Evolutionary conservation across 2,888 invertebrate genomes (phyloP).

Genomic region (Cyclophora albipunctata): DNA sequence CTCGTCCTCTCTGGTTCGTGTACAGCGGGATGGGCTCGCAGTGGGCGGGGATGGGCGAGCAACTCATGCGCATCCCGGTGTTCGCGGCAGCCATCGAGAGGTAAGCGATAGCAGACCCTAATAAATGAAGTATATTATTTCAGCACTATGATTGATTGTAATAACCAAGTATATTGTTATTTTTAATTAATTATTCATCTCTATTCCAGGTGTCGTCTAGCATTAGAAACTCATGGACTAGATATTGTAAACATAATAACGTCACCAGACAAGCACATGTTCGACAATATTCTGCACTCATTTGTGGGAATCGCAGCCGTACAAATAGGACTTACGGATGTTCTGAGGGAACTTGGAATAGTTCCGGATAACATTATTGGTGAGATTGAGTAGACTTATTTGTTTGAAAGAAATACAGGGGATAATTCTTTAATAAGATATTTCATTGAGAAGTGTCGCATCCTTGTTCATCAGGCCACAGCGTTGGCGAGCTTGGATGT

Average conservation of each 20-base stretch:
- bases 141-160: too few relatives aligned
- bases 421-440: too few relatives aligned
- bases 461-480: constrained; percentile 27
- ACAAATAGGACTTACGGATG: constrained; percentile 59
- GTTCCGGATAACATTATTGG: constrained; percentile 47
- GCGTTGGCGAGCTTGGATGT: constrained; percentile 91
- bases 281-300: constrained; percentile 77
- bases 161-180: too few relatives aligned
- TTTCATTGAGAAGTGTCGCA: too few relatives aligned
- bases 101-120: constrained; percentile 21
- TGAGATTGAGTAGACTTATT: constrained; percentile 31
- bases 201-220: constrained; percentile 13
- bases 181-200: too few relatives aligned
- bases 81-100: constrained; percentile 73
- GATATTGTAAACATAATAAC: constrained; percentile 20
- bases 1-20: constrained; percentile 79
- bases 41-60: constrained; percentile 80
- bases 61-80: constrained; percentile 77
- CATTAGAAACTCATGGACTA: constrained; percentile 15
- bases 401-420: too few relatives aligned
- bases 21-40: constrained; percentile 85
- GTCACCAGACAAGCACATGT: constrained; percentile 58
- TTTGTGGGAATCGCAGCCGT: constrained; percentile 84
- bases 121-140: too few relatives aligned
- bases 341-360: constrained; percentile 28